Evolutionary conservation across 2,888 invertebrate genomes (phyloP).

Genomic region (Ellobium chinense): DNA sequence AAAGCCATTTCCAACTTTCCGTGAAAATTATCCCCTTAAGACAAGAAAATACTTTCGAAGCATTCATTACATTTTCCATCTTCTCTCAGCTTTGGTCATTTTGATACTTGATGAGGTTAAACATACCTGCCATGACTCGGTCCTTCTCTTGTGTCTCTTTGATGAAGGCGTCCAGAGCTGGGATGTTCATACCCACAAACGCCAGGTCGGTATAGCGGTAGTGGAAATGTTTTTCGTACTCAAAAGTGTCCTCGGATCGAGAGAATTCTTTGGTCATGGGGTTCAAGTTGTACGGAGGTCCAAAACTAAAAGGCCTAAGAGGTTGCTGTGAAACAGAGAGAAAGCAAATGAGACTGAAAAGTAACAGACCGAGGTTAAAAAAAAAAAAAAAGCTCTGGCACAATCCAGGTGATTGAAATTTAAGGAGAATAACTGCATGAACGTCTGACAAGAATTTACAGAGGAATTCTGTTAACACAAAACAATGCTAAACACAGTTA

Average conservation of each 20-base stretch:
- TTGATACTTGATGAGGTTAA: no score
- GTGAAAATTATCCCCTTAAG: no score
- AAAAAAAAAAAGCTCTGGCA: not conserved
- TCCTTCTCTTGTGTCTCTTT: conserved; percentile 41
- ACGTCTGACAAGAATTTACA: no score
- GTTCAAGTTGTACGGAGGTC: conserved; percentile 56
- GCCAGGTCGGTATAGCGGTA: conserved; percentile 51
- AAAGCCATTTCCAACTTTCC: no score
- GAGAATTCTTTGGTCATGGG: conserved; percentile 50
- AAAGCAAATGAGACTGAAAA: not conserved
- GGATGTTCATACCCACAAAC: conserved; percentile 53
- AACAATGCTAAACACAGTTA: no score
- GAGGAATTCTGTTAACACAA: no score
- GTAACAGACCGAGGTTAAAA: not conserved
- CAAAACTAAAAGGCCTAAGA: conserved; percentile 56
- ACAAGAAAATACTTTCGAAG: no score
- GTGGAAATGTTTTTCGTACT: conserved; percentile 49
- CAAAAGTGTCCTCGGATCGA: conserved; percentile 49
- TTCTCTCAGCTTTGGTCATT: no score
- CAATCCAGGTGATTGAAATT: no score
- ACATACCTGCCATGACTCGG: conserved; percentile 49
- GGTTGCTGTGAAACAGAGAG: conserved; percentile 44
- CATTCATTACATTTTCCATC: no score
- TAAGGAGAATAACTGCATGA: no score
- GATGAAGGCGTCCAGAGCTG: conserved; percentile 48